Base-by-base conservation (phyloP, 2,797 vertebrate genomes). In the Clarias fuscus region DNA sequence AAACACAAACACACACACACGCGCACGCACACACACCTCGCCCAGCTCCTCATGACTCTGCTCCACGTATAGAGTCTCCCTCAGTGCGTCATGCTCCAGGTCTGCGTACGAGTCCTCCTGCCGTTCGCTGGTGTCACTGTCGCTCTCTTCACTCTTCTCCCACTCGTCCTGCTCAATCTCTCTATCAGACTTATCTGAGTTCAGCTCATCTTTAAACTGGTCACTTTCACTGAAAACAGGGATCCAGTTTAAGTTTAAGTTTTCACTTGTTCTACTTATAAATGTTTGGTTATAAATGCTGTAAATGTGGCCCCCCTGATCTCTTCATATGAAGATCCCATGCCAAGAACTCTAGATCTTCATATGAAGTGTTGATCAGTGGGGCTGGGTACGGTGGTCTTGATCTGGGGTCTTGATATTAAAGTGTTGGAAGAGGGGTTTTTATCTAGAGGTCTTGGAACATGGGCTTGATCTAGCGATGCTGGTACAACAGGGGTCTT, bases 91-190 rank as follows among this genome's bases (percentile, higher is more conserved):
- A 2, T 94, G 96, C 86, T 99, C 97, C 86, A 97, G 92, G 87
- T 99, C 98, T 0, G 97, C 81, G 0, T 97, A 98, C 0, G 98
- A 98, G 91, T 98, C 98, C 22, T 99, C 98, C 43, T 99, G 98
- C 24, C 97, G 95, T 90, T 99, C 98, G 0, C 98, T 99, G 0
- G 97, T 99, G 91, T 99, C 98, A 0, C 97, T 98, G 88, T 99
- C 98, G 0, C 98, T 99, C 92, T 99, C 98, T 91, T 99, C 98
- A 0, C 98, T 99, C 93, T 99, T 98, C 86, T 99, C 98, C 0
- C 98, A 99, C 72, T 99, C 98, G 93, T 99, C 98, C 86, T 95
- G 98, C 88, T 99, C 98, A 5, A 97, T 97, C 92, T 99, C 98
- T 86, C 97, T 94, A 94, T 99, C 98, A 0, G 98, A 99, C 91